phyloP scores from a whole-genome alignment of 2,888 invertebrate species.

The Tipula helvola region DNA sequence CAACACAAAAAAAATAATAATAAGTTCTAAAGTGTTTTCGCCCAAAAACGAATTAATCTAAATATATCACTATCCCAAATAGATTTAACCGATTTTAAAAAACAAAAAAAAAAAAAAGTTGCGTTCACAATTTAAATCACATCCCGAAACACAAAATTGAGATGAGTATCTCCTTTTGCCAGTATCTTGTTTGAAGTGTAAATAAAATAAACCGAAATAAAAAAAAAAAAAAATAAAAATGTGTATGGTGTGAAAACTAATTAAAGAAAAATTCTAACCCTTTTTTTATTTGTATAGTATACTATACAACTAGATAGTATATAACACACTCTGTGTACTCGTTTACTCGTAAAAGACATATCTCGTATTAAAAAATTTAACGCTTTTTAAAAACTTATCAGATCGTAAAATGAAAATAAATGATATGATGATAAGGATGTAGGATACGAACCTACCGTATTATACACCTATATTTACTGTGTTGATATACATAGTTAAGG shows the following conservation, averaged over 20 bases:
- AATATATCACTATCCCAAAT: conserved; percentile 4
- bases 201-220: neutral
- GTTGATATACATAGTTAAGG: neutral
- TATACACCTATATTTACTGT: neutral
- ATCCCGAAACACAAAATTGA: neutral
- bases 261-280: neutral
- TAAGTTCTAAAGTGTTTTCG: neutral
- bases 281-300: neutral
- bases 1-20: too few relatives aligned
- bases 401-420: neutral
- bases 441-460: neutral
- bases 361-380: neutral
- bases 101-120: neutral
- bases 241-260: neutral
- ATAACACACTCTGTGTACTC: neutral
- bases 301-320: neutral
- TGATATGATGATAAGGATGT: neutral
- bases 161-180: neutral
- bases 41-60: neutral
- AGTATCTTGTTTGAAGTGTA: neutral
- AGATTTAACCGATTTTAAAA: neutral
- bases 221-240: neutral
- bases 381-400: conserved; percentile 4
- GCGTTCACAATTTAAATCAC: neutral
- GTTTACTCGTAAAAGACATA: neutral